Evolutionary conservation across 1,140 invertebrate genomes (phyloP).

Genomic region (Tenebrio molitor): DNA sequence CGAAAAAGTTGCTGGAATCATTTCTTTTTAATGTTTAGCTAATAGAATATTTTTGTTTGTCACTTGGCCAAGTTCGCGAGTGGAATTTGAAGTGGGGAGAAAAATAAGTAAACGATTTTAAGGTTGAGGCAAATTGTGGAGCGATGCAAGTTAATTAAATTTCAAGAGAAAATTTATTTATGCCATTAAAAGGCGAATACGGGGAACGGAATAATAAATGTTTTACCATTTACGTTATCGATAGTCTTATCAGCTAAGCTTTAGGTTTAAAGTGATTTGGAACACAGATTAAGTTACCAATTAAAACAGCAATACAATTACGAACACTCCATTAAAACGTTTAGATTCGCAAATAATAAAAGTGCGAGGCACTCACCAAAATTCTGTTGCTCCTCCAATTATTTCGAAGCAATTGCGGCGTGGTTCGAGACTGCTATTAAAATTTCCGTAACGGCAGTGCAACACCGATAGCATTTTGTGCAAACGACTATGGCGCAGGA

Average conservation of each 20-base stretch:
- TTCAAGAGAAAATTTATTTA: slow-evolving; percentile 28
- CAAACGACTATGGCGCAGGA: too few species aligned
- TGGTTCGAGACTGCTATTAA: too few species aligned
- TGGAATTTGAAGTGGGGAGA: too few species aligned
- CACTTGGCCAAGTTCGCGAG: too few species aligned
- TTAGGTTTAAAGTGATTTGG: slow-evolving; percentile 40
- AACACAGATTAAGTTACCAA: slow-evolving; percentile 25
- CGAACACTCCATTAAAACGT: slow-evolving; percentile 25
- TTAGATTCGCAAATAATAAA: not conserved
- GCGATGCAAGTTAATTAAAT: slow-evolving; percentile 32
- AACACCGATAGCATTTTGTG: too few species aligned
- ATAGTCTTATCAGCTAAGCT: slow-evolving; percentile 39
- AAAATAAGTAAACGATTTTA: too few species aligned
- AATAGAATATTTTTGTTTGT: too few species aligned
- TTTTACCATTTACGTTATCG: slow-evolving; percentile 36
- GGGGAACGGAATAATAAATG: slow-evolving; percentile 19
- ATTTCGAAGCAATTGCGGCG: too few species aligned
- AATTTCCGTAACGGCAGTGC: too few species aligned
- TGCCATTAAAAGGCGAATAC: slow-evolving; percentile 27
- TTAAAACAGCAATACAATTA: slow-evolving; percentile 35
- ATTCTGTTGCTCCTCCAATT: too few species aligned
- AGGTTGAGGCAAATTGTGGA: not conserved
- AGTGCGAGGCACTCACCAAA: too few species aligned
- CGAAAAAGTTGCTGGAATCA: not conserved
- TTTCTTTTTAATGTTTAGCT: too few species aligned